Evolutionary conservation across 2,797 vertebrate genomes (phyloP).

Genomic region (Microhierax caerulescens): DNA sequence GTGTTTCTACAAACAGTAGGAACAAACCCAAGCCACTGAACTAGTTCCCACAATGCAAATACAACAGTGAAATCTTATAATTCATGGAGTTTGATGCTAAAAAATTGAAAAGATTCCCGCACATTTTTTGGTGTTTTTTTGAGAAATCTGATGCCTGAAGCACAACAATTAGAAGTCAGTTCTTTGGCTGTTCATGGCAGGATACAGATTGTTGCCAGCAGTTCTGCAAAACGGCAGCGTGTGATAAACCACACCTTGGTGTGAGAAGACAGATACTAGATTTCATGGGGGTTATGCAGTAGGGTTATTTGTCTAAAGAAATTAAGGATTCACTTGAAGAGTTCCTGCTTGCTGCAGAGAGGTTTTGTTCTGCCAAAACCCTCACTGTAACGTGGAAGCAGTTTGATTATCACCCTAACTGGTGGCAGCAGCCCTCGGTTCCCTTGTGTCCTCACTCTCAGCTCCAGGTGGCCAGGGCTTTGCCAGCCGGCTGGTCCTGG

Average conservation of each 20-base stretch:
- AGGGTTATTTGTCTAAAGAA: not conserved
- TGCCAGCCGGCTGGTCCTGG: rapidly evolving
- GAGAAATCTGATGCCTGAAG: not conserved
- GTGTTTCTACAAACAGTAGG: not conserved
- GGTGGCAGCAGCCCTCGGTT: not conserved
- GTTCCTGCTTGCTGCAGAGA: not conserved
- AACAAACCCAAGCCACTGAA: not conserved
- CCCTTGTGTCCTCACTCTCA: rapidly evolving
- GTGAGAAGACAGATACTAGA: not conserved
- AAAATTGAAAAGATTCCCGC: not conserved
- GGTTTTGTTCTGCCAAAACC: not conserved
- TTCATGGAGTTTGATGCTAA: not conserved
- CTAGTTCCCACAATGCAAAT: not conserved
- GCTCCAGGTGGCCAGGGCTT: not conserved
- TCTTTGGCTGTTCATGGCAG: not conserved
- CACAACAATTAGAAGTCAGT: not conserved
- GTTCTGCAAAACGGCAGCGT: not conserved
- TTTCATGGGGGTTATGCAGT: not conserved
- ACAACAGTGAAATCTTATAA: not conserved
- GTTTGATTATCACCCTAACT: not conserved
- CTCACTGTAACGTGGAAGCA: not conserved
- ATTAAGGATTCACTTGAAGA: not conserved
- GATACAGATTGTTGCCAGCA: not conserved
- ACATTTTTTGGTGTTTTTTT: not conserved
- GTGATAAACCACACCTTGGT: not conserved